Conservation (phyloP, 92 coral and sea anemone species). For the Palythoa heliodiscus region DNA sequence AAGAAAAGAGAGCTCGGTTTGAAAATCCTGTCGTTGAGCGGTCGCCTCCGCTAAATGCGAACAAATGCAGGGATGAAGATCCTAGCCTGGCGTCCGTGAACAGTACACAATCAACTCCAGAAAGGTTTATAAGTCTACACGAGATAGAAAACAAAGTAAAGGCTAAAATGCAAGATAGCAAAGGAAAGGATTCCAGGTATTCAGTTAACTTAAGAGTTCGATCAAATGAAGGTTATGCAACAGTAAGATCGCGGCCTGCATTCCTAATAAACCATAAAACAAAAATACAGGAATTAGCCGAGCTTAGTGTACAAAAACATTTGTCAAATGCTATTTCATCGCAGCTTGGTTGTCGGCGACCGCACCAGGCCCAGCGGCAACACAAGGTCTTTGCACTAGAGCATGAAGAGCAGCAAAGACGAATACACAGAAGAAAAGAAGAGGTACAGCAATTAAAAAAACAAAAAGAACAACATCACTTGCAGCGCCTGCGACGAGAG, state of each 20-base stretch:
- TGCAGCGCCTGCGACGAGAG: constrained; percentile 42
- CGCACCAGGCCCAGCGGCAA: neutral
- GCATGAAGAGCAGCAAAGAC: constrained; percentile 25
- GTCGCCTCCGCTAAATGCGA: neutral
- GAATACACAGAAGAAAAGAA: constrained; percentile 17
- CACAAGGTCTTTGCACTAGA: constrained; percentile 1
- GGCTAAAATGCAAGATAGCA: neutral
- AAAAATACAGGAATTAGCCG: constrained; percentile 18
- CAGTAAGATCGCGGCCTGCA: neutral
- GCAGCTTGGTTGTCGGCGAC: neutral
- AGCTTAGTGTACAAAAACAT: constrained; percentile 37
- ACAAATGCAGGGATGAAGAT: neutral
- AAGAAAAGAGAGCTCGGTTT: neutral
- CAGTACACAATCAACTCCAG: neutral
- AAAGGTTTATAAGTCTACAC: constrained; percentile 6
- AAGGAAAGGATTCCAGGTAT: constrained; percentile 13
- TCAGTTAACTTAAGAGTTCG: constrained; percentile 5
- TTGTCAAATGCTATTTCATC: constrained; percentile 6
- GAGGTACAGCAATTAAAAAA: constrained; percentile 27
- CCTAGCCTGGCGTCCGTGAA: neutral
- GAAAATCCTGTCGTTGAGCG: neutral
- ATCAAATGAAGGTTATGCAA: constrained; percentile 12
- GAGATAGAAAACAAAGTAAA: neutral
- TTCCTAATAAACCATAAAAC: neutral
- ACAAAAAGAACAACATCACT: constrained; percentile 38